Evolutionary conservation across 2,888 invertebrate genomes (phyloP).

Genomic region (Pterostichus madidus): DNA sequence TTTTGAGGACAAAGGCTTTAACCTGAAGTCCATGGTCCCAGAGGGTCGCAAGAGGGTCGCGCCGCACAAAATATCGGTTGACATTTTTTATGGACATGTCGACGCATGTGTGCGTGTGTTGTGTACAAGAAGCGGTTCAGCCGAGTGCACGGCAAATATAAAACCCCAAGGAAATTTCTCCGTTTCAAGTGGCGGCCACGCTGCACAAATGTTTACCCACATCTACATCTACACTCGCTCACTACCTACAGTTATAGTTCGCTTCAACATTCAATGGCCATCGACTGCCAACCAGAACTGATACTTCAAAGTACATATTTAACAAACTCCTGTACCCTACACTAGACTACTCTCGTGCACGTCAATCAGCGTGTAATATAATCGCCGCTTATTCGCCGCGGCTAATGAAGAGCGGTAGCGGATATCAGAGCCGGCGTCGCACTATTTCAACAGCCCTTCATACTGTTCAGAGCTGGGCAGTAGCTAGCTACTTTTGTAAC

Average conservation of each 20-base stretch:
- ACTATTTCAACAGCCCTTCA: slow-evolving; percentile 36
- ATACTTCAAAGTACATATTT: slow-evolving; percentile 60
- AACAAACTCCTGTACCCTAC: slow-evolving; percentile 31
- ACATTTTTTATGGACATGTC: slow-evolving; percentile 70
- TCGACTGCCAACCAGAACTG: slow-evolving; percentile 3
- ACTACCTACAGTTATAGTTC: not conserved
- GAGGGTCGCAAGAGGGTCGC: slow-evolving; percentile 57
- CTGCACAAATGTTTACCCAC: slow-evolving; percentile 56
- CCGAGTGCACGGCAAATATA: slow-evolving; percentile 60
- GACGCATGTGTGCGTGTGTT: slow-evolving; percentile 67
- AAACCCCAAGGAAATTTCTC: slow-evolving; percentile 60
- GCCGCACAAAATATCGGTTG: slow-evolving; percentile 71
- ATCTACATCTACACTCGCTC: slow-evolving; percentile 1
- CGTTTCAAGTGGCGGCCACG: slow-evolving; percentile 53
- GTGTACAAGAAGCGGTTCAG: no score
- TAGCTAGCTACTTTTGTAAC: no score
- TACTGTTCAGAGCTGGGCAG: no score
- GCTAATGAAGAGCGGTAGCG: slow-evolving; percentile 31
- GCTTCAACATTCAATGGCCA: not conserved
- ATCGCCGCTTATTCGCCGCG: not conserved
- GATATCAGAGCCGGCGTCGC: slow-evolving; percentile 21
- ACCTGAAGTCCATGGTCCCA: slow-evolving; percentile 56
- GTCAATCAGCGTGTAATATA: slow-evolving; percentile 53
- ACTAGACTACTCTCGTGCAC: slow-evolving; percentile 22
- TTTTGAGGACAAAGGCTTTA: slow-evolving; percentile 59